Conservation (phyloP, 2,888 invertebrate genomes). For the Aphodius sticticus region DNA sequence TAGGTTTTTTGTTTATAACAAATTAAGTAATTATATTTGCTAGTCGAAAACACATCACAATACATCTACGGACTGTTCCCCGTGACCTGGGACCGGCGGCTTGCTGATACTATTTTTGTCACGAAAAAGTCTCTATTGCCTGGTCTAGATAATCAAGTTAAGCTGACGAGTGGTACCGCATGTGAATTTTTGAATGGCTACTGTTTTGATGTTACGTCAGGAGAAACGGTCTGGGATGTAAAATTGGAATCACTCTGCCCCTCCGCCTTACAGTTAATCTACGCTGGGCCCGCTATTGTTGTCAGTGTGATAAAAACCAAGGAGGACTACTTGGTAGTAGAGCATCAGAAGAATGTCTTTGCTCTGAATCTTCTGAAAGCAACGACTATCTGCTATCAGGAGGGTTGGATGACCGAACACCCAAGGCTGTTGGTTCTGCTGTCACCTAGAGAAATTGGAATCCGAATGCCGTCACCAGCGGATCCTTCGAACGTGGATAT, state of each 20-base stretch:
- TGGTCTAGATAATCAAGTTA: slow-evolving; percentile 13
- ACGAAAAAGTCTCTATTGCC: no score
- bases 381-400: background rate
- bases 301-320: background rate
- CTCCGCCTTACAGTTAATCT: background rate
- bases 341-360: background rate
- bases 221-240: background rate
- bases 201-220: background rate
- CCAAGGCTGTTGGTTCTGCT: no score
- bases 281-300: background rate
- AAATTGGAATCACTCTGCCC: background rate
- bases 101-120: no score
- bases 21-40: no score
- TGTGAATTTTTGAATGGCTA: background rate
- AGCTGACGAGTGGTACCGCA: background rate
- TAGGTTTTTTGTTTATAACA: no score
- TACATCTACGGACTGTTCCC: no score
- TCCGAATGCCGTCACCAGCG: no score
- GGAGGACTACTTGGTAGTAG: background rate
- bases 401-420: no score
- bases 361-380: background rate
- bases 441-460: no score
- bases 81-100: no score
- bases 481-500: no score
- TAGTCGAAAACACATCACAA: no score